Base-by-base conservation (phyloP, 1,140 invertebrate species). In the Drosophila insularis region DNA sequence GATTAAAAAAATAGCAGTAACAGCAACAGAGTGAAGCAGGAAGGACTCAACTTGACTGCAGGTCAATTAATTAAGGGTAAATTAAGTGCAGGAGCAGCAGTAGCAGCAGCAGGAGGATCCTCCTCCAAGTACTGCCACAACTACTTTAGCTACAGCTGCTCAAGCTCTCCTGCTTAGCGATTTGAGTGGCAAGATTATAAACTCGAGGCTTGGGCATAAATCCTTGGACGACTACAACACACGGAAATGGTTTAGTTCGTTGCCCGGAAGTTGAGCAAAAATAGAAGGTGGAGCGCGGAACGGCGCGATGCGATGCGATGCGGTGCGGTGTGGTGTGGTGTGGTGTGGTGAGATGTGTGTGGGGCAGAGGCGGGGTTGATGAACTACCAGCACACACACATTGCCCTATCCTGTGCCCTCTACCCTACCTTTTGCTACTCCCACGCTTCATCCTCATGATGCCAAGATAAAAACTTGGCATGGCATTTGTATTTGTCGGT, bases 61-160 rank as follows among this genome's bases (percentile, higher is more conserved):
- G 84, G 84, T 89, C 84, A 87, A 87, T 87, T 87, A 87, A 87
- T 87, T 87, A 87, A 80, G 84, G 80, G 76, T 87, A 87, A 87
- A 87, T 87, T 87, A 87, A 87, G 84, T 89, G 80, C 82, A 87
- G 72, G 76, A 68, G 70, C 62, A 21, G 43, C 43, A 46, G 43
- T 6, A 21, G 19, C 43, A 8, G 35, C 35, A 37, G 68, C 66
- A 69, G 81, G 65, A 72, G 78, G 66, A 77, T 80, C 66, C 55
- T 87, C 37, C 61, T 50, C 10, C 43, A 50, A 50, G 19, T 50
- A 50, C 17, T 50, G 43, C 17, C 43, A 50, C 43, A 62, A 64
- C 65, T 68, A 35, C 60, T 37, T 10, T 69, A 31, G 14, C 63
- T 63, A 11, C 64, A 40, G 64, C 67, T 66, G 14, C 63, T 61